Evolutionary conservation across 2,797 vertebrate genomes (phyloP).

Genomic region (Dermochelys coriacea): DNA sequence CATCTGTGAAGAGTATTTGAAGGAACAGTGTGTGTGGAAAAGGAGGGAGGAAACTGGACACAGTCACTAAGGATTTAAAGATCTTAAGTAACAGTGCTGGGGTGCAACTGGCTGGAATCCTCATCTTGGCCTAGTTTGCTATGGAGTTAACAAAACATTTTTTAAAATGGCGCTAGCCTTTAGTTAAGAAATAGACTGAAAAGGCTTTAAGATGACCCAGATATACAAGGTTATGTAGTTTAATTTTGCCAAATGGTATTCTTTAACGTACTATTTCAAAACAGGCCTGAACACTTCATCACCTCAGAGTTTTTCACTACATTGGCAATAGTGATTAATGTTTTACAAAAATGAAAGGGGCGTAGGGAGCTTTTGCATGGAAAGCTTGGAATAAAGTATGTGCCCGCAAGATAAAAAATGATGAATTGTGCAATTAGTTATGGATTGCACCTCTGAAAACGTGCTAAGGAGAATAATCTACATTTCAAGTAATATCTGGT

Average conservation of each 20-base stretch:
- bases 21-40: too few species aligned
- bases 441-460: background rate
- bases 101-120: background rate
- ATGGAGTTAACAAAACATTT: background rate
- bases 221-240: too few species aligned
- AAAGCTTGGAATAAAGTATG: background rate
- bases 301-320: background rate
- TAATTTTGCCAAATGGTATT: background rate
- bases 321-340: background rate
- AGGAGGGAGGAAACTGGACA: too few species aligned
- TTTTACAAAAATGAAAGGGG: background rate
- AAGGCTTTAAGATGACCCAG: background rate
- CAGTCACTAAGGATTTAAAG: background rate
- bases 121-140: background rate
- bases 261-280: background rate
- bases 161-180: background rate
- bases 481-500: background rate
- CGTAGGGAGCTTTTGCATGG: background rate
- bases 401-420: background rate
- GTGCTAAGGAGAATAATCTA: background rate
- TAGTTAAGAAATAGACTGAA: background rate
- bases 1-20: too few species aligned
- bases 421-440: background rate
- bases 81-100: background rate
- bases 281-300: background rate